Evolutionary conservation across 2,113 vertebrate species (phyloP).

Genomic region (Pygoscelis adeliae): DNA sequence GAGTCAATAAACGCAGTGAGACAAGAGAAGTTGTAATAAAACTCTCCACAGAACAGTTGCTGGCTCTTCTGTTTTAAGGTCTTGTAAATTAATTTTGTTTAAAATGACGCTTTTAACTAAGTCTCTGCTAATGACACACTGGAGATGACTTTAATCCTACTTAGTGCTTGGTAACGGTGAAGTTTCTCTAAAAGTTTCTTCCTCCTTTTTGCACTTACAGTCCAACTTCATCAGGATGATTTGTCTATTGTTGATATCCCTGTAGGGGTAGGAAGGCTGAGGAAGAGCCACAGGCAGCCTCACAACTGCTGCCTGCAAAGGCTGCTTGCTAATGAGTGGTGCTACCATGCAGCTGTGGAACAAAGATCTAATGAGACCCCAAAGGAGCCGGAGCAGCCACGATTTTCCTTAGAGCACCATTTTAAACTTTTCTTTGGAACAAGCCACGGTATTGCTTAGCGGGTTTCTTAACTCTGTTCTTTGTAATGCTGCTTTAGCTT

Average conservation of each 20-base stretch:
- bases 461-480: background rate
- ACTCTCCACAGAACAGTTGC: background rate
- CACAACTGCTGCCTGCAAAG: background rate
- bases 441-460: background rate
- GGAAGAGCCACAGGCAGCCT: constrained; percentile 33
- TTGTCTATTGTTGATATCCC: constrained; percentile 2
- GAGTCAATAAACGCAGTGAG: background rate
- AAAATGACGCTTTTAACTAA: background rate
- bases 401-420: background rate
- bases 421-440: background rate
- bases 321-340: background rate
- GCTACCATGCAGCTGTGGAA: background rate
- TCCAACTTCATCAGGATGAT: background rate
- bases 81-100: background rate
- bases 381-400: constrained; percentile 14
- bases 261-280: constrained; percentile 15
- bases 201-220: background rate
- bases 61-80: background rate
- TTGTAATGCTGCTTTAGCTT: background rate
- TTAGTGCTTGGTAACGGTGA: background rate
- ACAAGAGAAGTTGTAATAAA: background rate
- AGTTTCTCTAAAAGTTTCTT: background rate
- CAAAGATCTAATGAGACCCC: constrained; percentile 69
- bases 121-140: background rate
- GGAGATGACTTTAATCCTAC: background rate